Percentiles rank a stretch among this genome's conserved stretches.
Conservation (phyloP, 1,140 invertebrate species). For the Brachionus rotundiformis region DNA sequence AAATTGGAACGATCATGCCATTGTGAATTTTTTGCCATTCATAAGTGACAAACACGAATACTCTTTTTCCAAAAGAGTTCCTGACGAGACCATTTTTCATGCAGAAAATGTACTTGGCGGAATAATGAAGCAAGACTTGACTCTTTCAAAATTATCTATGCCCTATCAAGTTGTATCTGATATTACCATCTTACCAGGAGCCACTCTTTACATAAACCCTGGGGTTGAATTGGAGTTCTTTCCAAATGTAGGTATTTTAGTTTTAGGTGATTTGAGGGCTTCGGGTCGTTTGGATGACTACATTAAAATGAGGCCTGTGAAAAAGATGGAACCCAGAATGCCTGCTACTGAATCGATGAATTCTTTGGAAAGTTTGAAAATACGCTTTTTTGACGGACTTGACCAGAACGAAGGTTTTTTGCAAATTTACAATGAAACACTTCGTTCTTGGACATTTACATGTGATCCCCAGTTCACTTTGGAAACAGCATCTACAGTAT, state of each 20-base stretch:
- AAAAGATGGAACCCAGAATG: background rate
- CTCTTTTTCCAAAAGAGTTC: conserved; percentile 60
- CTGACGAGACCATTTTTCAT: conserved; percentile 65
- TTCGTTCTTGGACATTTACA: conserved; percentile 90
- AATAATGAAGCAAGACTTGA: conserved; percentile 74
- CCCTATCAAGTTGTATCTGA: conserved; percentile 86
- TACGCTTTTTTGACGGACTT: conserved; percentile 15
- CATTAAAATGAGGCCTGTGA: conserved; percentile 59
- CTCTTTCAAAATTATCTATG: conserved; percentile 69
- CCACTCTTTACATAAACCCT: conserved; percentile 80
- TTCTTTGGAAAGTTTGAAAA: conserved; percentile 4
- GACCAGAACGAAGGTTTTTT: conserved; percentile 72
- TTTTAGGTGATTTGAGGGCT: conserved; percentile 85
- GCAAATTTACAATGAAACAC: conserved; percentile 90
- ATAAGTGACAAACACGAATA: conserved; percentile 69
- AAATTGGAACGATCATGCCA: conserved; percentile 96
- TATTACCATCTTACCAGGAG: conserved; percentile 90
- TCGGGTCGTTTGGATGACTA: conserved; percentile 78
- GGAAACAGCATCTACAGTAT: conserved; percentile 15
- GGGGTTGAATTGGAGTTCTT: conserved; percentile 90
- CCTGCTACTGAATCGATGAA: background rate
- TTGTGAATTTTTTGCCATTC: conserved; percentile 79
- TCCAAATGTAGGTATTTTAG: conserved; percentile 93
- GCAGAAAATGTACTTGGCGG: conserved; percentile 73
- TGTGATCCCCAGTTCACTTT: conserved; percentile 85